Evolutionary conservation across 2,113 vertebrate genomes (phyloP).

Genomic region (Machaerirhynchus nigripectus): DNA sequence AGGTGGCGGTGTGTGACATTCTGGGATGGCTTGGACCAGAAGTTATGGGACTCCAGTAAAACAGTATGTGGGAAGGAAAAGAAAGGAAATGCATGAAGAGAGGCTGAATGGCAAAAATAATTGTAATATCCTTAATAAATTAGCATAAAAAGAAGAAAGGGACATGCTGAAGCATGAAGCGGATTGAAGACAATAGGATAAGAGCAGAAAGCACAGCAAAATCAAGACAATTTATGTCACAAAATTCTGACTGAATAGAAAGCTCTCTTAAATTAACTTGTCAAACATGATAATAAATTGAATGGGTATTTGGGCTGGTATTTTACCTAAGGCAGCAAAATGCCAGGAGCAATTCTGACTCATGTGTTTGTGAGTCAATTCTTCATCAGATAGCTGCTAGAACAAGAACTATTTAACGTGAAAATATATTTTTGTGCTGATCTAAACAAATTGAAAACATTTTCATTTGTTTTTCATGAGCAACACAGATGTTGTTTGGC

Average conservation of each 20-base stretch:
- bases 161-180: neutral
- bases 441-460: conserved; percentile 44
- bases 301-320: neutral
- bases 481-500: conserved; percentile 61
- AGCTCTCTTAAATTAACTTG: neutral
- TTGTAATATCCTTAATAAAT: neutral
- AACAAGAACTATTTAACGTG: neutral
- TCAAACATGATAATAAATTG: neutral
- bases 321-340: neutral
- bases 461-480: conserved; percentile 48
- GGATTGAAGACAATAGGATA: neutral
- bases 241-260: neutral
- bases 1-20: neutral
- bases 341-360: conserved; percentile 4
- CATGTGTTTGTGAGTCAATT: conserved; percentile 4
- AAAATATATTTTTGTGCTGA: conserved; percentile 34
- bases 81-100: neutral
- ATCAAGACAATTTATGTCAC: neutral
- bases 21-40: neutral
- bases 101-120: neutral
- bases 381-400: conserved; percentile 18
- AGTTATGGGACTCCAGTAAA: neutral
- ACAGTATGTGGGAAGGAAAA: neutral
- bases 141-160: neutral
- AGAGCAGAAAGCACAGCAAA: neutral